Evolutionary conservation across 2,888 invertebrate species (phyloP).

Genomic region (Coronaproctus castanopsis): DNA sequence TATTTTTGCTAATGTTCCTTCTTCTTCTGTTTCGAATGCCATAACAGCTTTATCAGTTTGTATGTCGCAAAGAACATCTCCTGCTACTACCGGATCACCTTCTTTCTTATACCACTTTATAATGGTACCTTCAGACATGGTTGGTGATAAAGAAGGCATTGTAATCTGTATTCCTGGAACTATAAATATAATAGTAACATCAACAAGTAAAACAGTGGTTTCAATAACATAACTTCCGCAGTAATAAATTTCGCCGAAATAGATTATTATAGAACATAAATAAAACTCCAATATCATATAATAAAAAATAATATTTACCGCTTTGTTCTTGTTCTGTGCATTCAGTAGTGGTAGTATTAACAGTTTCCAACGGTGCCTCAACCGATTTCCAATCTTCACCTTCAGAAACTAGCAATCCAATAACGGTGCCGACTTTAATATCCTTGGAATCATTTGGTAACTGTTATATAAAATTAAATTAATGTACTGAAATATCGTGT

Average conservation of each 20-base stretch:
- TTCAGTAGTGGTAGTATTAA: no score
- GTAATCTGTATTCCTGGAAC: conserved; percentile 28
- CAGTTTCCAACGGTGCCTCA: conserved; percentile 25
- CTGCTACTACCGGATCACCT: conserved; percentile 33
- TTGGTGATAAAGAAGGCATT: conserved; percentile 41
- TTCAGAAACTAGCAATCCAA: conserved; percentile 38
- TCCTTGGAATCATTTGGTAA: conserved; percentile 33
- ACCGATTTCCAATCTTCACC: conserved; percentile 41
- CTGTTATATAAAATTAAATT: conserved; percentile 21
- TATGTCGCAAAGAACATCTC: conserved; percentile 41
- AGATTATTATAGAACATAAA: no score
- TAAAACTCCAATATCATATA: no score
- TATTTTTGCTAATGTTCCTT: conserved; percentile 39
- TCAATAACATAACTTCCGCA: no score
- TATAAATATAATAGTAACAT: conserved; percentile 18
- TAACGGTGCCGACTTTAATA: conserved; percentile 34
- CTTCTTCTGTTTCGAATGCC: conserved; percentile 38
- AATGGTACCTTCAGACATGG: conserved; percentile 39
- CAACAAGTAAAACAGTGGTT: no score
- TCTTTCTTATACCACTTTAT: conserved; percentile 37
- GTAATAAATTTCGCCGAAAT: no score
- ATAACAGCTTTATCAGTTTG: conserved; percentile 44
- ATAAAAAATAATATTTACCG: no score
- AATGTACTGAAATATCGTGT: neutral
- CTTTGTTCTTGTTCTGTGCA: no score